Base-by-base conservation (phyloP, 2,113 vertebrate species). In the Hippocampus mohnikei region DNA sequence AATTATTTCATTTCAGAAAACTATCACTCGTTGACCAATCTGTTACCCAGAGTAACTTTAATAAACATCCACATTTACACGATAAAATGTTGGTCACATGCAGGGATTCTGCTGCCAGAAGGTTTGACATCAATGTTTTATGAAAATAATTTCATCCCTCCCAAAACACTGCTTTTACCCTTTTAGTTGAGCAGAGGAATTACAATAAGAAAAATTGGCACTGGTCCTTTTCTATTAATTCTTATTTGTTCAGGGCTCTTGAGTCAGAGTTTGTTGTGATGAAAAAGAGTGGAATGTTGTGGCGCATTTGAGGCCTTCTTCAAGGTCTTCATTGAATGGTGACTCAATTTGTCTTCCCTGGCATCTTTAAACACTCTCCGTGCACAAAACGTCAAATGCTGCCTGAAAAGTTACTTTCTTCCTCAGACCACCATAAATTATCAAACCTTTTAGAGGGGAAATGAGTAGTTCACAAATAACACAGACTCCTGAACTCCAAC, bases 361-460 rank as follows among this genome's bases (percentile, higher is more conserved):
- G 70, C 79, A 70, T 86, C 81, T 89, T 86, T 85, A 86, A 82
- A 83, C 85, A 88, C 79, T 40, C 67, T 69, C 71, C 37, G 44
- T 78, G 74, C 68, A 74, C 76, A 56, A 80, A 81, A 86, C 68
- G 75, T 85, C 75, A 85, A 82, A 82, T 67, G 85, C 60, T 80
- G 70, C 76, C 52, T 84, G 78, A 88, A 76, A 85, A 85, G 76
- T 81, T 76, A 87, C 82, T 87, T 90, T 87, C 88, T 86, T 73
- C 80, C 75, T 80, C 70, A 74, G 82, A 70, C 70, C 42, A 8
- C 42, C 42, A 44, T 44, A 70, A 88, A 88, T 75, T 73, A 37
- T 60, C 12, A 48, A 72, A 62, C 76, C 84, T 88, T 88, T 88
- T 76, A 86, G 74, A 75, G 85, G 90, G 85, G 73, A 86, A 87